Evolutionary conservation across 2,113 vertebrate genomes (phyloP), one percentile per base, ranked within the genome.

Genomic region (Charadrius vociferus): DNA sequence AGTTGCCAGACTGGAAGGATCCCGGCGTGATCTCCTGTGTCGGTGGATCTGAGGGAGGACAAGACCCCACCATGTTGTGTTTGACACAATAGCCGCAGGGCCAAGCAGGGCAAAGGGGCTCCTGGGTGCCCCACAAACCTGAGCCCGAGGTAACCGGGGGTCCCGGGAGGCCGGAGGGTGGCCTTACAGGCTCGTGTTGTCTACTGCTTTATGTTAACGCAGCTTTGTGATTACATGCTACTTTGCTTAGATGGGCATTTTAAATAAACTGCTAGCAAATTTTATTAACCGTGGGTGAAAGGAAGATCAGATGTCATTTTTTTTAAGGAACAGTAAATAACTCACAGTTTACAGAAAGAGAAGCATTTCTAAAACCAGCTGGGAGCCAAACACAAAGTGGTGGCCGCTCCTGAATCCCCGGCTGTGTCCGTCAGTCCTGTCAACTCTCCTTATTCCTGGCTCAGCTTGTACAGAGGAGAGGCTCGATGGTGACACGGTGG

Each of bases 31-130:
- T 74, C 43, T 80, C 24, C 16, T 19, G 30, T 52, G 82, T 19
- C 2, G 15, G 36, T 53, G 56, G 39, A 41, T 63, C 61, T 82
- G 47, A 20, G 71, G 9, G 36, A 74, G 59, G 47, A 55, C 43
- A 67, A 56, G 5, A 24, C 6, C 12, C 16, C 7, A 0, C 32
- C 6, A 3, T 70, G 1, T 47, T 55, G 62, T n/a, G 17, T 45
- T 84, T 50, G 61, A 29, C 13, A 7, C 27, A 50, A 45, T 3
- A 45, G 29, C 49, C 39, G 23, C 3, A 10, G 66, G 24, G 61
- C 24, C 55, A 45, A n/a, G 29, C 21, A 43, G 30, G 21, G 47
- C 47, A 22, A 49, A 49, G 49, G 47, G 59, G 37, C 37, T 78
- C 17, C 27, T 24, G 34, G 53, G 81, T 34, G 41, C 30, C 41